These are phyloP conservation scores for Fopius arisanus DNA, from an alignment of 1,140 invertebrate species.

Conservation along the genomic window DNA sequence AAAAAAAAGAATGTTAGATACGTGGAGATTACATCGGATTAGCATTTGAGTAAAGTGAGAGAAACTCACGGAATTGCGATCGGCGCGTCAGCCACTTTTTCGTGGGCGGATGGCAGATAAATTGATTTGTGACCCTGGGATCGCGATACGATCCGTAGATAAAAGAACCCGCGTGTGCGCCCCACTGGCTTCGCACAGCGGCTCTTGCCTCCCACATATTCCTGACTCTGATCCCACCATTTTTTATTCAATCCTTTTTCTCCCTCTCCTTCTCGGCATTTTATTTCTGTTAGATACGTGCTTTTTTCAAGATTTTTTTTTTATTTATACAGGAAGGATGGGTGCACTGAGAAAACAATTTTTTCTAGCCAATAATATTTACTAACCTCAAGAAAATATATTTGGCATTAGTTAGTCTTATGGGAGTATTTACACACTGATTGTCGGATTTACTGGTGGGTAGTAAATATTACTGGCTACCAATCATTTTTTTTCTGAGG, in stretches of 20 bases:
- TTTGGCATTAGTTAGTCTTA: no score
- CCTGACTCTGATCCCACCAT: background rate
- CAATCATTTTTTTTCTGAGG: no score
- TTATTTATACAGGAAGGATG: background rate
- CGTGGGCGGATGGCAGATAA: constrained; percentile 41
- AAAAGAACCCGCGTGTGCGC: constrained; percentile 19
- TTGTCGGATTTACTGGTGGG: no score
- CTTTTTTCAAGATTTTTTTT: background rate
- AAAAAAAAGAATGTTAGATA: background rate
- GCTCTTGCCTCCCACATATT: constrained; percentile 18
- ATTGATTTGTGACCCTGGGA: constrained; percentile 45
- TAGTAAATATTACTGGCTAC: no score
- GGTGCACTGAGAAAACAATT: no score
- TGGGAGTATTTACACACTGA: no score
- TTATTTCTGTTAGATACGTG: constrained; percentile 6
- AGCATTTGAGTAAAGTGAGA: constrained; percentile 13
- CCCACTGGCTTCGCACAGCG: constrained; percentile 7
- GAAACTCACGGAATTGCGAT: constrained; percentile 10
- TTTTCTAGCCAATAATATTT: no score
- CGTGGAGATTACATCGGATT: background rate
- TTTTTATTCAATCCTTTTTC: constrained; percentile 15
- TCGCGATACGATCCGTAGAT: constrained; percentile 22
- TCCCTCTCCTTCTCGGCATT: background rate
- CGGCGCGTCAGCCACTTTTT: constrained; percentile 34
- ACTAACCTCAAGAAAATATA: no score